Percentiles rank a stretch among this genome's conserved stretches.
Evolutionary conservation across 1,140 invertebrate species (phyloP).

Genomic region (Trichonephila clavata): DNA sequence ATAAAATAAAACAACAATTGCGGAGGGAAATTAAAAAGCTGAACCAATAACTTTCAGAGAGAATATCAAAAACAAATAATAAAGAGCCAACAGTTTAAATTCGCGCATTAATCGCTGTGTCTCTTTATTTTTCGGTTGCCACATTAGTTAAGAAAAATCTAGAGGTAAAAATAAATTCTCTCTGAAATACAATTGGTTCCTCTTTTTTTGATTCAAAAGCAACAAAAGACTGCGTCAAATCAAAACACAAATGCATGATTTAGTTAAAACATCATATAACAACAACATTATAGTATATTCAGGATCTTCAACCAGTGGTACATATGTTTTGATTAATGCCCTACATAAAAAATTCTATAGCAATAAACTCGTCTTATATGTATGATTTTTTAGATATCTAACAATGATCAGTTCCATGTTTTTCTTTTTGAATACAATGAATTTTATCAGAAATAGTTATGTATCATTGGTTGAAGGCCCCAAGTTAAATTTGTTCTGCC

Average conservation of each 20-base stretch:
- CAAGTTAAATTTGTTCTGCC: neutral
- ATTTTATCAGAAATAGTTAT: neutral
- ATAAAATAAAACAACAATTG: neutral
- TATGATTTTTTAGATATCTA: neutral
- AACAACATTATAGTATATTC: slow-evolving; percentile 19
- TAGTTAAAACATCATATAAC: neutral
- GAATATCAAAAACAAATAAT: neutral
- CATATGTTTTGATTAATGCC: slow-evolving; percentile 34
- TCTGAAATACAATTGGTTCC: neutral
- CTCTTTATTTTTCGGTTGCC: neutral
- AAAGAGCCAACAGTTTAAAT: slow-evolving; percentile 25
- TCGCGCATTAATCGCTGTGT: slow-evolving; percentile 7
- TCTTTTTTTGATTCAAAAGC: neutral
- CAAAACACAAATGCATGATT: neutral
- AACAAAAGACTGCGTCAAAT: neutral
- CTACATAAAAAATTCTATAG: slow-evolving; percentile 1
- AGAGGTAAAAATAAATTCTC: neutral
- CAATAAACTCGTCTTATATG: neutral
- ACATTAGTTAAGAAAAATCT: neutral
- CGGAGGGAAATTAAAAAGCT: neutral
- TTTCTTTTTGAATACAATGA: neutral
- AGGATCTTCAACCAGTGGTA: slow-evolving; percentile 12
- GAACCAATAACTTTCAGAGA: neutral
- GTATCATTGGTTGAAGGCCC: neutral
- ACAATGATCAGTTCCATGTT: neutral